Percentiles rank a stretch among this genome's conserved stretches.
Conservation (phyloP, 2,888 invertebrate genomes). For the Leucophenga maculata region DNA sequence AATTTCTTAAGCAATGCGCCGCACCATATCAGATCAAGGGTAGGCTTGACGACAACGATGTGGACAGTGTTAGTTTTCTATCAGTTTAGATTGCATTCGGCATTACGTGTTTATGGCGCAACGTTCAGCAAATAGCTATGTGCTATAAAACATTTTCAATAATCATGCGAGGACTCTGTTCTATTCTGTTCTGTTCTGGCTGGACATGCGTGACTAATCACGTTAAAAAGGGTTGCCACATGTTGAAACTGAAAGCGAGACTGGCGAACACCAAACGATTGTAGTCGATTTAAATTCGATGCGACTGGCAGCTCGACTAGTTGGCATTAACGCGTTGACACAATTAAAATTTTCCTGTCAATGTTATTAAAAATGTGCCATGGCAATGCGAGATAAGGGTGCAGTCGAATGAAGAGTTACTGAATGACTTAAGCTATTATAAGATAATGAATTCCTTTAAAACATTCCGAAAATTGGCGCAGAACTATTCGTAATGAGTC, state of each 20-base stretch:
- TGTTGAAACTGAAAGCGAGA: background rate
- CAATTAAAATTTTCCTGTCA: slow-evolving; percentile 55
- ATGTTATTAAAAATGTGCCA: slow-evolving; percentile 52
- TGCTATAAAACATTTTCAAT: background rate
- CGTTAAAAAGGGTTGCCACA: slow-evolving; percentile 59
- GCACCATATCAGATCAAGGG: background rate
- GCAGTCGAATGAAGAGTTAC: slow-evolving; percentile 48
- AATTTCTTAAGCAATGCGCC: no score
- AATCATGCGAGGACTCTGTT: background rate
- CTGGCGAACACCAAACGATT: background rate
- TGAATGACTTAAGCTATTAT: no score
- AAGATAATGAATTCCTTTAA: no score
- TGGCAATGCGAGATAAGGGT: slow-evolving; percentile 59
- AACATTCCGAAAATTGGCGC: background rate
- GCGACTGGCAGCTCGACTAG: background rate
- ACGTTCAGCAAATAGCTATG: background rate
- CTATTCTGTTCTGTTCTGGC: no score
- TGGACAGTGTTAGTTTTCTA: slow-evolving; percentile 60
- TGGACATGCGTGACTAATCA: slow-evolving; percentile 69
- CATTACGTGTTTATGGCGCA: slow-evolving; percentile 62
- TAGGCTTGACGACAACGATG: slow-evolving; percentile 26
- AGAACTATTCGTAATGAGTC: background rate
- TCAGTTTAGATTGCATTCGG: slow-evolving; percentile 55
- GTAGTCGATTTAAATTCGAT: no score
- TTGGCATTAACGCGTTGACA: slow-evolving; percentile 45